These are phyloP conservation scores for Sebastiscus albofasciatus DNA, from an alignment of 2,797 vertebrate genomes.

Conservation along the genomic window DNA sequence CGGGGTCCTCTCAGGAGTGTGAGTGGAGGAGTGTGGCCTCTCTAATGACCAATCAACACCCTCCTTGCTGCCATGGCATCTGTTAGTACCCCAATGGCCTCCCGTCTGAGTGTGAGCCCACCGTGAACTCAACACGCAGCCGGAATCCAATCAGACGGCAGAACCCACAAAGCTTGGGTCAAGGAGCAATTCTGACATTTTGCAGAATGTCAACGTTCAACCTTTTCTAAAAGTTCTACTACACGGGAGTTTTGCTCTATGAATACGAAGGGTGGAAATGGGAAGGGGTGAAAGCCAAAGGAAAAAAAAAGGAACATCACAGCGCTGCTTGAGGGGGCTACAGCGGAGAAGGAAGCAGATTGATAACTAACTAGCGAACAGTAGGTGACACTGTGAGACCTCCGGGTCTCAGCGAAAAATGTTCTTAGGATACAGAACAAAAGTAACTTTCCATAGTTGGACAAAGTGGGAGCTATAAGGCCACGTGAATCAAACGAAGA, in stretches of 20 bases:
- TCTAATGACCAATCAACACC: slow-evolving; percentile 87
- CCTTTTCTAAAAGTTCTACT: slow-evolving; percentile 75
- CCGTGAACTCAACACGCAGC: slow-evolving; percentile 65
- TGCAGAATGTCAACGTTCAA: slow-evolving; percentile 74
- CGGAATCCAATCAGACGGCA: slow-evolving; percentile 75
- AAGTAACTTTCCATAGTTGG: slow-evolving; percentile 67
- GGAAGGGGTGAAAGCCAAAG: slow-evolving; percentile 43
- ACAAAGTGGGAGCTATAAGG: slow-evolving; percentile 50
- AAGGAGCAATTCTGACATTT: slow-evolving; percentile 78
- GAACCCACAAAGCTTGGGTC: slow-evolving; percentile 58
- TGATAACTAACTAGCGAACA: slow-evolving; percentile 64
- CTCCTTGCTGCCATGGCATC: slow-evolving; percentile 79
- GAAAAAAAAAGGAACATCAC: slow-evolving; percentile 45
- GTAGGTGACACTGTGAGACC: slow-evolving; percentile 64
- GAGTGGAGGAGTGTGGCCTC: slow-evolving; percentile 74
- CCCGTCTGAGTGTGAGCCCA: slow-evolving; percentile 75
- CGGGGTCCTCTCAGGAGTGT: slow-evolving; percentile 67
- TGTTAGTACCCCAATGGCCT: slow-evolving; percentile 79
- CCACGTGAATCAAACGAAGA: slow-evolving; percentile 22
- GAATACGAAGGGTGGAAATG: slow-evolving; percentile 41
- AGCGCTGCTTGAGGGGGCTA: slow-evolving; percentile 57
- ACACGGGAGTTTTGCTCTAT: slow-evolving; percentile 59
- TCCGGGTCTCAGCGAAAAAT: slow-evolving; percentile 45
- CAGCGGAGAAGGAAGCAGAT: slow-evolving; percentile 41
- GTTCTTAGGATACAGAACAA: slow-evolving; percentile 44